Conservation (phyloP, 1,140 invertebrate genomes). For the Periplaneta americana region DNA sequence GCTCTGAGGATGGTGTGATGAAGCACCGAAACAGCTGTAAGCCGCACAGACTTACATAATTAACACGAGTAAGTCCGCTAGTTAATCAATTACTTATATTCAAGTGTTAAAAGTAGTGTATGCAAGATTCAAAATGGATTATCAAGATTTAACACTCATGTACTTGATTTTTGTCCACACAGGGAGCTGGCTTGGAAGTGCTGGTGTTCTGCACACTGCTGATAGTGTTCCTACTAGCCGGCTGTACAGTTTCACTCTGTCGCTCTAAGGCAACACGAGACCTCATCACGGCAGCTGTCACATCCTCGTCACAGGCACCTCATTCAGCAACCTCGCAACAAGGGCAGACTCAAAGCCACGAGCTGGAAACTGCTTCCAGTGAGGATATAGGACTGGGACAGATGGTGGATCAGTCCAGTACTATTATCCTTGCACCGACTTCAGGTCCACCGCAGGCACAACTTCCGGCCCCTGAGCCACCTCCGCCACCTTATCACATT, state of each 20-base stretch:
- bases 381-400: conserved; percentile 23
- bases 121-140: too few species aligned
- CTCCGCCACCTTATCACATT: conserved; percentile 61
- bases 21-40: too few species aligned
- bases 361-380: conserved; percentile 26
- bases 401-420: neutral
- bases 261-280: conserved; percentile 22
- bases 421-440: conserved; percentile 24
- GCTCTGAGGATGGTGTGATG: too few species aligned
- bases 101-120: too few species aligned
- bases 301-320: neutral
- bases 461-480: conserved; percentile 21
- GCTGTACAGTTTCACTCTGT: conserved; percentile 43
- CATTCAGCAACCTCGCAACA: neutral
- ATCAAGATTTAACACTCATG: too few species aligned
- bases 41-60: too few species aligned
- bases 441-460: conserved; percentile 37
- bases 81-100: too few species aligned
- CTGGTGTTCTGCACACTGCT: conserved; percentile 57
- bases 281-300: neutral
- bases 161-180: too few species aligned
- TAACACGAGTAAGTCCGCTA: too few species aligned
- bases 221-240: conserved; percentile 52
- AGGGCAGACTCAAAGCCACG: neutral
- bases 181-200: conserved; percentile 51